These are phyloP conservation scores for Gobiocypris rarus DNA, from an alignment of 2,113 vertebrate species.

Conservation along the genomic window DNA sequence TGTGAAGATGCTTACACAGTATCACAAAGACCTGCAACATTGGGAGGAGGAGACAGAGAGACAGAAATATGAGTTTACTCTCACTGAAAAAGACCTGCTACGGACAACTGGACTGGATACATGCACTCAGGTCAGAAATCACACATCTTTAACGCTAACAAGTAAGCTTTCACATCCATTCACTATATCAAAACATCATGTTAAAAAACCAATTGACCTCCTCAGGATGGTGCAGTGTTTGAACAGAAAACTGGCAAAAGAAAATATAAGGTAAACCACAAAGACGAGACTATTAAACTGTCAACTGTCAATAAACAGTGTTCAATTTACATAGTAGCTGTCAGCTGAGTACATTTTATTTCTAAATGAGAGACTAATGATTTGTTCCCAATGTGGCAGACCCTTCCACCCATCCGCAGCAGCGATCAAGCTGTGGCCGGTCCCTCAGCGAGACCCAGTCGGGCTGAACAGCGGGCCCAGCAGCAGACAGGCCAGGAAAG, in stretches of 20 bases:
- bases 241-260: constrained; percentile 23
- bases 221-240: constrained; percentile 28
- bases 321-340: background rate
- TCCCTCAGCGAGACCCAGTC: constrained; percentile 57
- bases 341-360: background rate
- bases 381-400: constrained; percentile 68
- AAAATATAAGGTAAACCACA: constrained; percentile 53
- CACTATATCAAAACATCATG: background rate
- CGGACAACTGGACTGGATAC: constrained; percentile 12
- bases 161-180: background rate
- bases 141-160: background rate
- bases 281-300: background rate
- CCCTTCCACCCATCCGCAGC: constrained; percentile 78
- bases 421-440: background rate
- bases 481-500: constrained; percentile 48
- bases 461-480: constrained; percentile 57
- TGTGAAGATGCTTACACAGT: constrained; percentile 70
- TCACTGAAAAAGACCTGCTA: constrained; percentile 75
- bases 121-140: constrained; percentile 28
- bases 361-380: background rate
- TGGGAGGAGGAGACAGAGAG: constrained; percentile 78
- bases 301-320: no score
- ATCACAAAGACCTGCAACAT: constrained; percentile 69
- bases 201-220: background rate
- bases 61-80: constrained; percentile 81